Conservation (phyloP, 2,113 vertebrate genomes). For the human region DNA sequence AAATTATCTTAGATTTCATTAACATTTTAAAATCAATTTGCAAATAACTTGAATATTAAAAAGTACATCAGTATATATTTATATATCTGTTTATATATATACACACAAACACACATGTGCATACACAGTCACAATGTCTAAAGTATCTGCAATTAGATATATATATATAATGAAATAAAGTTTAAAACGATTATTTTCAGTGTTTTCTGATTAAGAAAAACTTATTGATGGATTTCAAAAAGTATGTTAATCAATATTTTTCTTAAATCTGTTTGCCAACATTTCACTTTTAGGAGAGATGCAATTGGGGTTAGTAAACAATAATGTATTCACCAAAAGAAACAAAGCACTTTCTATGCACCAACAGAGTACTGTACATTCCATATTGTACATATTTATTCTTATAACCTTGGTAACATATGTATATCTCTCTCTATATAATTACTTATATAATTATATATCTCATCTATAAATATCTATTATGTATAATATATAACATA, state of each 20-base stretch:
- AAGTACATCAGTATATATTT: background rate
- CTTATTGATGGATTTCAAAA: background rate
- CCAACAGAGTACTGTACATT: background rate
- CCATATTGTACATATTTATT: background rate
- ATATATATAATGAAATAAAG: background rate
- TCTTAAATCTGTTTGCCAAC: background rate
- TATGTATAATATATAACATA: background rate
- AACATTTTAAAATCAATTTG: background rate
- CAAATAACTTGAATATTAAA: background rate
- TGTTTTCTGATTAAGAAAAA: background rate
- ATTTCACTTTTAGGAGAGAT: background rate
- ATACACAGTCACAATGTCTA: background rate
- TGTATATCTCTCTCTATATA: background rate
- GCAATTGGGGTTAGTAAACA: background rate
- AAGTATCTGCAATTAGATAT: background rate
- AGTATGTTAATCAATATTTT: background rate
- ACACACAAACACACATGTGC: too few species aligned
- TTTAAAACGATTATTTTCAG: background rate
- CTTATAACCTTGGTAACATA: background rate
- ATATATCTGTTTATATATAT: background rate
- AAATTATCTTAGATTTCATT: background rate
- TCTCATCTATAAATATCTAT: background rate
- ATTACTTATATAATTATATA: background rate
- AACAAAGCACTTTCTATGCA: background rate
- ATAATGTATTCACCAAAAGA: background rate